phyloP scores from a whole-genome alignment of 1,140 invertebrate genomes.

The Chelonus insularis region DNA sequence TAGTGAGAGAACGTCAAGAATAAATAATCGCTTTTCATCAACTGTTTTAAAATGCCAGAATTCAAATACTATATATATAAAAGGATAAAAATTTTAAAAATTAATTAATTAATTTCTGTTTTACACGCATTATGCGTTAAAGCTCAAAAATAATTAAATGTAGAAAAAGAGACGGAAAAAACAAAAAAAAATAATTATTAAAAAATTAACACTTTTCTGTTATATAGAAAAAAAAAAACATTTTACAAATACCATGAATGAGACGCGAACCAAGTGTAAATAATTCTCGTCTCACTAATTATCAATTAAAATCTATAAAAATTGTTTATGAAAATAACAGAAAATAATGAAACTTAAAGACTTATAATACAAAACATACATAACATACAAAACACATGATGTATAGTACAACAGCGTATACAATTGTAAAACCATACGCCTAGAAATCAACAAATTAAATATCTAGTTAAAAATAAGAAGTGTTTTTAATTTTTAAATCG shows the following conservation, averaged over 20 bases:
- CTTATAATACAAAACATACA: conserved; percentile 11
- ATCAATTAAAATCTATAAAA: not conserved
- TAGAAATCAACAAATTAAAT: conserved; percentile 24
- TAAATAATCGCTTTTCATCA: conserved; percentile 9
- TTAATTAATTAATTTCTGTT: not conserved
- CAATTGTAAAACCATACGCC: conserved; percentile 29
- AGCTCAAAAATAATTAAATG: not conserved
- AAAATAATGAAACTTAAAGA: conserved; percentile 13
- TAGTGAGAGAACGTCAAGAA: conserved; percentile 2
- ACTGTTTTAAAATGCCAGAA: not conserved
- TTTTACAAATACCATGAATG: not conserved
- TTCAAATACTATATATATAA: not conserved
- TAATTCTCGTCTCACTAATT: not conserved
- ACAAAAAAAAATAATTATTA: not conserved
- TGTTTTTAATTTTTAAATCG: not conserved
- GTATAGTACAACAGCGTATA: conserved; percentile 30
- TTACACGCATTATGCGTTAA: not conserved
- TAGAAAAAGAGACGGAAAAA: not conserved
- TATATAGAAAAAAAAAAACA: not conserved
- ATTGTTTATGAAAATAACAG: conserved; percentile 13
- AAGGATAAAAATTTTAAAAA: conserved; percentile 7
- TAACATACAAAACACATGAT: conserved; percentile 19
- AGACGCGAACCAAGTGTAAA: not conserved
- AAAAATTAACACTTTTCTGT: no score
- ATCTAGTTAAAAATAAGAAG: conserved; percentile 8